Evolutionary conservation across 2,113 vertebrate genomes (phyloP).

Genomic region (Pogonocichla stellata): DNA sequence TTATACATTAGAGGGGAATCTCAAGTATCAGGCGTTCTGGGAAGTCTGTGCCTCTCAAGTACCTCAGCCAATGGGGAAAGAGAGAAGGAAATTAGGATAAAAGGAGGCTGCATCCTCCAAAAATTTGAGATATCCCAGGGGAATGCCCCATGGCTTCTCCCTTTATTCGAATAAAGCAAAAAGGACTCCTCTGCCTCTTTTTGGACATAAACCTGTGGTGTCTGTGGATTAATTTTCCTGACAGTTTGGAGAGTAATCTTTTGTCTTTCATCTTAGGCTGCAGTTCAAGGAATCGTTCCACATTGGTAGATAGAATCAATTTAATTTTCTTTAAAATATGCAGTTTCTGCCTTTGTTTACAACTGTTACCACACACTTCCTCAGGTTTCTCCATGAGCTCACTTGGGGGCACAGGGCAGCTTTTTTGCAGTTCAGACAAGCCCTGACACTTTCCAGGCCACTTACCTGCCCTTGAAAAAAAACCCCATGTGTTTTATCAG

Average conservation of each 20-base stretch:
- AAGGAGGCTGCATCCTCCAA: too few relatives aligned
- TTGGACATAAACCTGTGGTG: too few relatives aligned
- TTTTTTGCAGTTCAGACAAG: neutral
- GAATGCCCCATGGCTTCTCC: too few relatives aligned
- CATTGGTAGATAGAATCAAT: neutral
- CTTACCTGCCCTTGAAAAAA: neutral
- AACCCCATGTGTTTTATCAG: neutral
- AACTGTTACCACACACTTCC: neutral
- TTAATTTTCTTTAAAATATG: neutral
- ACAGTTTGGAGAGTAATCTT: neutral
- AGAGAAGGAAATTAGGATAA: too few relatives aligned
- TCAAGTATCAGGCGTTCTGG: too few relatives aligned
- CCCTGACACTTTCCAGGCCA: neutral
- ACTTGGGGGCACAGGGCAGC: accelerated
- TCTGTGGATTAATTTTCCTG: too few relatives aligned
- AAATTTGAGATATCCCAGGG: too few relatives aligned
- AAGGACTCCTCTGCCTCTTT: too few relatives aligned
- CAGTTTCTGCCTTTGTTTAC: neutral
- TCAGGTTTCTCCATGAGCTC: neutral
- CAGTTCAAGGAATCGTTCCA: neutral
- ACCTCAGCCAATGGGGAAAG: too few relatives aligned
- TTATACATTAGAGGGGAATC: too few relatives aligned
- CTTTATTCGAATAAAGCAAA: too few relatives aligned
- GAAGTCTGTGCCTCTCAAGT: too few relatives aligned
- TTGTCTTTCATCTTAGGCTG: neutral